Percentiles rank a stretch among this genome's conserved stretches.
phyloP scores from a whole-genome alignment of 2,888 invertebrate species.

The Melinaea marsaeus region DNA sequence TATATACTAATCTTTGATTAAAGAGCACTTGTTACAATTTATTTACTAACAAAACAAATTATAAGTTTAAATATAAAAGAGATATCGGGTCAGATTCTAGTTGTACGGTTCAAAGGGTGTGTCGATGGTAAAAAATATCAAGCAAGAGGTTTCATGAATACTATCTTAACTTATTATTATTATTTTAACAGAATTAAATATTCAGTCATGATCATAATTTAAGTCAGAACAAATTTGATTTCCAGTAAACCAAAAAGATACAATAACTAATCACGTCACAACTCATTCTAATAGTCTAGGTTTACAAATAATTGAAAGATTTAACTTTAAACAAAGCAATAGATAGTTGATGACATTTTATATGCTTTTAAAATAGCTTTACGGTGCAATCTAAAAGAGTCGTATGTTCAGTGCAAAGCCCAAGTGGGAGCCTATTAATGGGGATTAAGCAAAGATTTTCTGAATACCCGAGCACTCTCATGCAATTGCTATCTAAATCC shows the following conservation, averaged over 20 bases:
- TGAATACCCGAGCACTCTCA: constrained; percentile 14
- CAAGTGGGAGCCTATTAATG: constrained; percentile 18
- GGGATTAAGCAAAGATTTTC: constrained; percentile 20
- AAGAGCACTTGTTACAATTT: no score
- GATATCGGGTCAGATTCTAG: no score
- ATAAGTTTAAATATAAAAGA: no score
- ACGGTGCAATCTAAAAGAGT: neutral
- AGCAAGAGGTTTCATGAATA: no score
- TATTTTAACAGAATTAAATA: neutral
- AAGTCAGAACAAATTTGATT: no score
- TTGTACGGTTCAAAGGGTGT: no score
- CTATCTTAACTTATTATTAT: neutral
- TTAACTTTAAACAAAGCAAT: neutral
- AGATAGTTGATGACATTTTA: neutral
- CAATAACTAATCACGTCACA: no score
- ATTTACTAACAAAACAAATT: no score
- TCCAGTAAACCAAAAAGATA: no score
- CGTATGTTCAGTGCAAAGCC: constrained; percentile 2
- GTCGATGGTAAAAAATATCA: no score
- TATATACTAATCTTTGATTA: no score
- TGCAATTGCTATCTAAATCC: constrained; percentile 22
- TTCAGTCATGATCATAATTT: no score
- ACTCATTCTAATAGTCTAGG: neutral
- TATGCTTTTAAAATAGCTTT: neutral
- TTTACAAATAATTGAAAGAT: neutral